Evolutionary conservation across 2,797 vertebrate genomes (phyloP).

Genomic region (Psittacula derbiana): DNA sequence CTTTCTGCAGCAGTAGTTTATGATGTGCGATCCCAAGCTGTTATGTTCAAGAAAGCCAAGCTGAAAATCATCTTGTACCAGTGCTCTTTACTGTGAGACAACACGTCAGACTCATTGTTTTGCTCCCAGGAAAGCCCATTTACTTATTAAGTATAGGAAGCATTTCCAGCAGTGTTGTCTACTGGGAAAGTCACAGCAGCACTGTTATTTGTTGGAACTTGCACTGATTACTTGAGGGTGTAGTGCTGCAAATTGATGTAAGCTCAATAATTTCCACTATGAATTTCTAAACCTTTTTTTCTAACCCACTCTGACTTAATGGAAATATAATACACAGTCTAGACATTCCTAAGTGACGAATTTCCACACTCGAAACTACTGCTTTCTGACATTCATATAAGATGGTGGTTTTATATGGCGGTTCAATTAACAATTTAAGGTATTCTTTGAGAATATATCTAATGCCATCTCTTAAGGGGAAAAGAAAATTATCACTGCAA

Average conservation of each 20-base stretch:
- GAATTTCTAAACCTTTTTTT: neutral
- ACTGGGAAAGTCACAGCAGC: neutral
- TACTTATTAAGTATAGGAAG: neutral
- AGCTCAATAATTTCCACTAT: neutral
- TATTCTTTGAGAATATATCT: neutral
- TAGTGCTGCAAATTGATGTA: neutral
- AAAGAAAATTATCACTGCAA: neutral
- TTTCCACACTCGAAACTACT: neutral
- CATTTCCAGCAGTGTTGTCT: constrained; percentile 5
- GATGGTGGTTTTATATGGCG: neutral
- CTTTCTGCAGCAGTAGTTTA: neutral
- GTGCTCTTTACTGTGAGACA: neutral
- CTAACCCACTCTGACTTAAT: neutral
- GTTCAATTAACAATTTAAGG: constrained; percentile 5
- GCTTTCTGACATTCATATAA: neutral
- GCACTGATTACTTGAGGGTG: neutral
- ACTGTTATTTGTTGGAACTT: neutral
- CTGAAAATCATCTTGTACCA: neutral
- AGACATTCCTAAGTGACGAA: neutral
- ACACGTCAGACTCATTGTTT: neutral
- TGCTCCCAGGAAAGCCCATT: constrained; percentile 25
- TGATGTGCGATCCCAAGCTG: neutral
- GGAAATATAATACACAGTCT: neutral
- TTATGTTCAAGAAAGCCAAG: neutral
- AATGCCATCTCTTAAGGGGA: neutral